Percentiles rank a stretch among this genome's conserved stretches.
Evolutionary conservation across 1,140 invertebrate genomes (phyloP).

Genomic region (Listronotus bonariensis): DNA sequence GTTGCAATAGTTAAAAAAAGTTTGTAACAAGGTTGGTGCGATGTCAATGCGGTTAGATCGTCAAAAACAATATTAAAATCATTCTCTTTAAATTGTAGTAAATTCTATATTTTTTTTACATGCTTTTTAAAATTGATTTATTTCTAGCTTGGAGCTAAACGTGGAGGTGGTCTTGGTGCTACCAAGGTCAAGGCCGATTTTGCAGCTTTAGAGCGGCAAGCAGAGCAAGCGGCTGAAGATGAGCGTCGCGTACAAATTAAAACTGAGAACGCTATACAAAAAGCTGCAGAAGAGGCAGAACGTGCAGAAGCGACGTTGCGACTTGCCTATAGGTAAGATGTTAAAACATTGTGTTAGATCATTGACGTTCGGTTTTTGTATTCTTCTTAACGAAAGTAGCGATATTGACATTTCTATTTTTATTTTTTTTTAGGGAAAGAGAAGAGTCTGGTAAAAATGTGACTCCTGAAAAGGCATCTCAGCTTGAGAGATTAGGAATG

Average conservation of each 20-base stretch:
- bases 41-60: too few relatives aligned
- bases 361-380: too few relatives aligned
- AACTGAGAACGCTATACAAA: slow-evolving; percentile 53
- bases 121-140: neutral
- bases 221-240: slow-evolving; percentile 78
- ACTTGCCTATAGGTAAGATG: slow-evolving; percentile 75
- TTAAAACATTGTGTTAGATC: neutral
- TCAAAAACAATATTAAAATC: too few relatives aligned
- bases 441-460: slow-evolving; percentile 28
- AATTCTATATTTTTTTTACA: too few relatives aligned
- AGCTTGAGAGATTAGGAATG: slow-evolving; percentile 94
- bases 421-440: slow-evolving; percentile 16
- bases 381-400: too few relatives aligned
- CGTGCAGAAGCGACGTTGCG: slow-evolving; percentile 76
- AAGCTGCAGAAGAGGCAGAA: slow-evolving; percentile 61
- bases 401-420: too few relatives aligned
- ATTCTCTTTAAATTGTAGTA: too few relatives aligned
- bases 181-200: slow-evolving; percentile 95
- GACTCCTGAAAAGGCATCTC: slow-evolving; percentile 70
- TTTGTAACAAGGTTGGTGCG: too few relatives aligned
- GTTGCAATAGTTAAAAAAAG: too few relatives aligned
- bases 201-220: slow-evolving; percentile 91
- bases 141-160: slow-evolving; percentile 79
- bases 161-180: slow-evolving; percentile 92
- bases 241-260: slow-evolving; percentile 67